phyloP scores from a whole-genome alignment of 2,888 invertebrate genomes.

The Mesoligia furuncula region DNA sequence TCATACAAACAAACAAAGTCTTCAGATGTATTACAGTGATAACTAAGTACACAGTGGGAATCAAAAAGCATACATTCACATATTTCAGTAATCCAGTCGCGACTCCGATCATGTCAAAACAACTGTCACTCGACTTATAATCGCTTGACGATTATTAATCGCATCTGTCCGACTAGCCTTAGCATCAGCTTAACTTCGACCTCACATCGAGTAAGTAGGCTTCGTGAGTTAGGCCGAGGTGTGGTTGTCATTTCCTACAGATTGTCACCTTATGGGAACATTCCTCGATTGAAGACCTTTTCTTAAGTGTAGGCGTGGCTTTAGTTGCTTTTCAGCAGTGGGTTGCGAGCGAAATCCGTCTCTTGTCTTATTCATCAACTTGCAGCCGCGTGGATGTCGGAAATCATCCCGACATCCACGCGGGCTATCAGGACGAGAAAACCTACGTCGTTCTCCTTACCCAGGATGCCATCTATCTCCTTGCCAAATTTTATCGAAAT shows the following conservation, averaged over 20 bases:
- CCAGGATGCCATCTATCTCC: too few species aligned
- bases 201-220: slow-evolving; percentile 5
- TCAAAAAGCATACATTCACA: background rate
- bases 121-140: background rate
- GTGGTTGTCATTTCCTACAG: slow-evolving; percentile 39
- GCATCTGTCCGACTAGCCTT: slow-evolving; percentile 1
- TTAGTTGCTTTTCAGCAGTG: background rate
- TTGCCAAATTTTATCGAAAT: too few species aligned
- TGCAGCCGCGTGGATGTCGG: too few species aligned
- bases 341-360: background rate
- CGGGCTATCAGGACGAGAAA: too few species aligned
- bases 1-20: too few species aligned
- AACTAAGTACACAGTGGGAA: background rate
- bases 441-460: too few species aligned
- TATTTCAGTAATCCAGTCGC: background rate
- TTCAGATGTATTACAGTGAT: background rate
- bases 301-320: slow-evolving; percentile 23
- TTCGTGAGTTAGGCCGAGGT: slow-evolving; percentile 15
- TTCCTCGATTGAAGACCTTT: slow-evolving; percentile 13
- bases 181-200: slow-evolving; percentile 11
- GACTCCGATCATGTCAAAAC: background rate
- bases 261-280: slow-evolving; percentile 26
- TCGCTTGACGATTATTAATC: slow-evolving; percentile 15
- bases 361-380: background rate
- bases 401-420: too few species aligned